Evolutionary conservation across 2,797 vertebrate species (phyloP).

Genomic region (Meriones psammophilus): DNA sequence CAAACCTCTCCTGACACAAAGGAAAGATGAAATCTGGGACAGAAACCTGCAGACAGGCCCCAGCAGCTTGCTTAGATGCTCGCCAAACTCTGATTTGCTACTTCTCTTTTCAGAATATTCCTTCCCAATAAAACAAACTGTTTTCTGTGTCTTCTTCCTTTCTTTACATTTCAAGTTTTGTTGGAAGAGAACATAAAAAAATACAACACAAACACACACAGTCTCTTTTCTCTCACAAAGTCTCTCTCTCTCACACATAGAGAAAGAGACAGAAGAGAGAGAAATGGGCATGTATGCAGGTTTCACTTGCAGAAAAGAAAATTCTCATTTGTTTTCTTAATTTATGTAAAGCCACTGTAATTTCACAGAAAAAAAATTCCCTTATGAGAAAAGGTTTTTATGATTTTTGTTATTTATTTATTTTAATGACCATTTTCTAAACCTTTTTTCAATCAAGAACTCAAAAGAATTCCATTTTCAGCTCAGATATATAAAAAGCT

Average conservation of each 20-base stretch:
- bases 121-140: not conserved
- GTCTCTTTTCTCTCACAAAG: not conserved
- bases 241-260: not conserved
- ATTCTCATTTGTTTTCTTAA: not conserved
- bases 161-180: not conserved
- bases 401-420: not conserved
- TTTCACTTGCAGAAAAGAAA: not conserved
- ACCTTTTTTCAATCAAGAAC: slow-evolving; percentile 7
- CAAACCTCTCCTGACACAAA: not conserved
- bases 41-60: not conserved
- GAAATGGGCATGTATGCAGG: not conserved
- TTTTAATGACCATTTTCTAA: slow-evolving; percentile 11
- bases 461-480: not conserved
- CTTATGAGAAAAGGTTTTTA: not conserved
- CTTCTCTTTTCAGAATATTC: not conserved
- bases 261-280: not conserved
- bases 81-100: not conserved
- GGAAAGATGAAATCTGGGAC: not conserved
- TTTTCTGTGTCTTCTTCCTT: not conserved
- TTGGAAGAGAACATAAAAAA: not conserved
- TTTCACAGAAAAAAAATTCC: not conserved
- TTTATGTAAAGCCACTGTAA: not conserved
- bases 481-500: not conserved
- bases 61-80: not conserved
- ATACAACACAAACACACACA: not conserved